Conservation (phyloP, 1,140 invertebrate species). For the Bacillus rossius region DNA sequence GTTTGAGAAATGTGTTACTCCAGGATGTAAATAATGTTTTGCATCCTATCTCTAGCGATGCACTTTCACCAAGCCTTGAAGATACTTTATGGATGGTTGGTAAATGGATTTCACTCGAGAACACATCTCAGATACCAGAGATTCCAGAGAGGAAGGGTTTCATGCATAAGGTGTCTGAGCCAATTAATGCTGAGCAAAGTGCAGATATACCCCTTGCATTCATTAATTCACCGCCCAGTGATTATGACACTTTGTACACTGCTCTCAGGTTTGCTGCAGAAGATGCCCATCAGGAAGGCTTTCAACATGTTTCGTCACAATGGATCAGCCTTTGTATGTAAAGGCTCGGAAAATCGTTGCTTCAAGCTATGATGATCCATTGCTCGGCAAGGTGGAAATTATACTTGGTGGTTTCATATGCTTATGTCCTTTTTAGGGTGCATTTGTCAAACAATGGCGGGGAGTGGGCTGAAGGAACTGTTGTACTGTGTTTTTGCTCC, state of each 20-base stretch:
- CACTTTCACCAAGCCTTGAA: not conserved
- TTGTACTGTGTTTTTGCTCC: conserved; percentile 30
- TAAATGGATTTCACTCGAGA: not conserved
- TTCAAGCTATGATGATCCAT: not conserved
- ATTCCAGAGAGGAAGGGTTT: conserved; percentile 18
- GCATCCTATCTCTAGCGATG: not conserved
- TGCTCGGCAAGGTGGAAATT: not conserved
- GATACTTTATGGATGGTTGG: no score
- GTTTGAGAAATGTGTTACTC: not conserved
- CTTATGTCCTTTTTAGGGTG: conserved; percentile 39
- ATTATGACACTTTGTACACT: conserved; percentile 27
- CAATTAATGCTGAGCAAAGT: conserved; percentile 13
- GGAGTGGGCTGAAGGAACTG: conserved; percentile 36
- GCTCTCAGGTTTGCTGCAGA: conserved; percentile 16
- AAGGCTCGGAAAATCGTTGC: conserved; percentile 28
- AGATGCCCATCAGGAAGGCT: conserved; percentile 12
- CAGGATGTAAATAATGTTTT: not conserved
- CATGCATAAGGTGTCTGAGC: conserved; percentile 18
- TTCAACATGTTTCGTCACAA: conserved; percentile 30
- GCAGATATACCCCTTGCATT: conserved; percentile 20
- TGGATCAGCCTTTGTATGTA: conserved; percentile 34
- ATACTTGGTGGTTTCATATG: conserved; percentile 34
- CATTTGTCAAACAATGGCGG: conserved; percentile 38
- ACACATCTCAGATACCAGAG: not conserved
- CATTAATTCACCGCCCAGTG: conserved; percentile 25